A percentile compares a stretch with the other conserved stretches of the same genome.
Conservation (phyloP, 2,113 vertebrate genomes). For the Coptodon bakossiorum region DNA sequence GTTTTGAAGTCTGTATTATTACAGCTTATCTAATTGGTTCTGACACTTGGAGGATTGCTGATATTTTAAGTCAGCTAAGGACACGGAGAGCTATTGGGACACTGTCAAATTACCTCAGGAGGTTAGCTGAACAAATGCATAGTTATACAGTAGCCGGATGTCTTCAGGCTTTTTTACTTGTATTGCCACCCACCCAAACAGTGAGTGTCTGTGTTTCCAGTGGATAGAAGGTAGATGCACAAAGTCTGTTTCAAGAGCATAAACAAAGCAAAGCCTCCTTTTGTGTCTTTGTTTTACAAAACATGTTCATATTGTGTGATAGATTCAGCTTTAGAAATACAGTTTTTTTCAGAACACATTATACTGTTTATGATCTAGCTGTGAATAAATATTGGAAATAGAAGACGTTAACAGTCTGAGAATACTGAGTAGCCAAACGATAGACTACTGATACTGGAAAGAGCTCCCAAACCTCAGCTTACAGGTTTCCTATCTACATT, state of each 20-base stretch:
- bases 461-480: neutral
- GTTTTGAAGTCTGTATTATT: conserved; percentile 1
- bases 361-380: neutral
- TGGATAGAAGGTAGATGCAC: neutral
- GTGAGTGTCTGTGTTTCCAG: neutral
- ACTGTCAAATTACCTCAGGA: neutral
- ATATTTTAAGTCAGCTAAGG: conserved; percentile 4
- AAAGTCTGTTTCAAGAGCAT: neutral
- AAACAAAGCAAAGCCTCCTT: neutral
- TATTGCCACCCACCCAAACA: neutral
- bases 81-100: neutral
- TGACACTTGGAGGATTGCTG: neutral
- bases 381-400: neutral
- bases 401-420: accelerated
- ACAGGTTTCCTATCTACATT: neutral
- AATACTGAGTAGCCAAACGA: accelerated
- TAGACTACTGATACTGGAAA: neutral
- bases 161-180: neutral
- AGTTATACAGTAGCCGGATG: neutral
- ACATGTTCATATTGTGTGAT: neutral
- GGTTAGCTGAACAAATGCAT: neutral
- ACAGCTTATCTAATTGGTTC: conserved; percentile 17
- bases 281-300: neutral
- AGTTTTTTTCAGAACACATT: neutral
- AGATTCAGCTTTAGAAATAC: neutral